A percentile compares a stretch with the other conserved stretches of the same genome.
Conservation (phyloP, 2,888 invertebrate genomes). For the Dicranocentrus wangi region DNA sequence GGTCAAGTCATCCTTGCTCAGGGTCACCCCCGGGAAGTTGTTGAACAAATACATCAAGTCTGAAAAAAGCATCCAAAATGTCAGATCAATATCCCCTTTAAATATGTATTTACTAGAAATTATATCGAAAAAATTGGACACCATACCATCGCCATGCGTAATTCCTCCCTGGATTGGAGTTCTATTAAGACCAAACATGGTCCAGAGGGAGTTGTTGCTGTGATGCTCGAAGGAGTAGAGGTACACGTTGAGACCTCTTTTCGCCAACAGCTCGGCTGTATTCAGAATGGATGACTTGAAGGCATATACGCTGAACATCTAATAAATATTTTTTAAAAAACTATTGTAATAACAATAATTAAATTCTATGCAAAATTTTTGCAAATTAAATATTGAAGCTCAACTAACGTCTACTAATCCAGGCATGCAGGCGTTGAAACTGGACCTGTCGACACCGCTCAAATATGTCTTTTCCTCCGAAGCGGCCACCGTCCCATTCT, state of each 20-base stretch:
- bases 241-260: slow-evolving; percentile 9
- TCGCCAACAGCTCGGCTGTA: slow-evolving; percentile 32
- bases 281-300: slow-evolving; percentile 28
- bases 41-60: slow-evolving; percentile 41
- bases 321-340: not conserved
- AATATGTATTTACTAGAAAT: not conserved
- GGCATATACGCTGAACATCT: slow-evolving; percentile 1
- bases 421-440: slow-evolving; percentile 64
- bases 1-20: not conserved
- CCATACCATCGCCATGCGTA: slow-evolving; percentile 16
- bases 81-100: not conserved
- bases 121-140: not conserved
- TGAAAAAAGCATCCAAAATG: not conserved
- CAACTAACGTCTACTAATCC: slow-evolving; percentile 55
- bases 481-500: slow-evolving; percentile 39
- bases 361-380: not conserved
- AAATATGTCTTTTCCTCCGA: slow-evolving; percentile 57
- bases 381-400: not conserved
- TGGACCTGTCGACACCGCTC: slow-evolving; percentile 44
- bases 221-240: slow-evolving; percentile 30
- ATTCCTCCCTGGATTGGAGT: slow-evolving; percentile 9
- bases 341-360: not conserved
- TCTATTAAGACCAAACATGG: not conserved
- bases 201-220: slow-evolving; percentile 28
- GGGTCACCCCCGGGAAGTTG: not conserved